Conservation (phyloP, 2,888 invertebrate species). For the Apamea crenata region DNA sequence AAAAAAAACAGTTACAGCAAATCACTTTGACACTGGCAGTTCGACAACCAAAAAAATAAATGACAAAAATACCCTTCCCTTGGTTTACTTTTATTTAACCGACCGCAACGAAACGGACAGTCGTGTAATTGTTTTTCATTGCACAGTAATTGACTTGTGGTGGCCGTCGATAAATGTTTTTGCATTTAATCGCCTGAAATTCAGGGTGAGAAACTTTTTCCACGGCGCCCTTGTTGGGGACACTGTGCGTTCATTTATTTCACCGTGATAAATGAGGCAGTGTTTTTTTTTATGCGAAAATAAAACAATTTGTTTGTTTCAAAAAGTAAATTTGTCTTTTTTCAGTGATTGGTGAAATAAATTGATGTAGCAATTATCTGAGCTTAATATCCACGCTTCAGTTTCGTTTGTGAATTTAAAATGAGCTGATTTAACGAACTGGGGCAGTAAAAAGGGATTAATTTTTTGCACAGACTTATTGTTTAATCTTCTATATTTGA, state of each 20-base stretch:
- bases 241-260: constrained; percentile 68
- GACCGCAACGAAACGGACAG: constrained; percentile 78
- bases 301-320: constrained; percentile 59
- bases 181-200: constrained; percentile 76
- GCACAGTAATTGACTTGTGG: constrained; percentile 87
- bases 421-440: constrained; percentile 44
- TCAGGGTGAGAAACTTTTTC: constrained; percentile 69
- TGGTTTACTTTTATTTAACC: constrained; percentile 76
- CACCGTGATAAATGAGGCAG: constrained; percentile 71
- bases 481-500: constrained; percentile 26
- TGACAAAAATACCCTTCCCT: constrained; percentile 44
- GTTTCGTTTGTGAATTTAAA: constrained; percentile 48
- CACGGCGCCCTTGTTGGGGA: constrained; percentile 45
- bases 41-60: constrained; percentile 46
- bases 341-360: constrained; percentile 37
- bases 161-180: constrained; percentile 82
- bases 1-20: constrained; percentile 53
- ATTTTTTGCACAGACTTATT: constrained; percentile 12
- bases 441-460: constrained; percentile 23
- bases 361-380: constrained; percentile 47
- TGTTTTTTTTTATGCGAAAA: constrained; percentile 50
- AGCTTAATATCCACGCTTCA: constrained; percentile 45
- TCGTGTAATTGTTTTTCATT: constrained; percentile 87
- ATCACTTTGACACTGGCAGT: constrained; percentile 60
- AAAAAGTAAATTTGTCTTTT: constrained; percentile 48